Percentiles rank a stretch among this genome's conserved stretches.
These are phyloP conservation scores for Philereme transversata DNA, from an alignment of 2,888 invertebrate genomes.

Conservation along the genomic window DNA sequence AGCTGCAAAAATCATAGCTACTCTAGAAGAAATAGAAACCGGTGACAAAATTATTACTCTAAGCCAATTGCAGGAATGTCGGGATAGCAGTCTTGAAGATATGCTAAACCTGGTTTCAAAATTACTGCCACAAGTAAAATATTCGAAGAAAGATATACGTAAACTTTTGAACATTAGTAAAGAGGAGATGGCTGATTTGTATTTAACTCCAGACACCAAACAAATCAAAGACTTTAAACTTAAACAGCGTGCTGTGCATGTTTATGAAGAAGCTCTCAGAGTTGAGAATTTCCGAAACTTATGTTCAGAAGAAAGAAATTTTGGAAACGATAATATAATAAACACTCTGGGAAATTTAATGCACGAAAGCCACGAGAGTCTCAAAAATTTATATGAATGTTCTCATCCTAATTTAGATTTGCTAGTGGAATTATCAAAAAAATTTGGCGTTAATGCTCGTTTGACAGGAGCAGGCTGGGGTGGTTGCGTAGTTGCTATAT, in stretches of 20 bases:
- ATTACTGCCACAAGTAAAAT: constrained; percentile 86
- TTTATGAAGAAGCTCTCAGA: constrained; percentile 94
- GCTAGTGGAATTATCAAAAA: constrained; percentile 89
- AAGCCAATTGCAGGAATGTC: constrained; percentile 88
- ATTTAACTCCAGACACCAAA: constrained; percentile 80
- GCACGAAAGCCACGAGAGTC: constrained; percentile 94
- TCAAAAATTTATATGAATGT: constrained; percentile 94
- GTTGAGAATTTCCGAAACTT: constrained; percentile 90
- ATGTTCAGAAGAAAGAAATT: constrained; percentile 73
- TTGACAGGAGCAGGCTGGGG: constrained; percentile 99
- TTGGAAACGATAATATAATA: constrained; percentile 65
- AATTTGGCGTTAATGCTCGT: constrained; percentile 91
- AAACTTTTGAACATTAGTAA: constrained; percentile 83
- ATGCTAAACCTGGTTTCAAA: constrained; percentile 88
- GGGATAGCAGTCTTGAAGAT: constrained; percentile 85
- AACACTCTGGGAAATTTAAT: constrained; percentile 90
- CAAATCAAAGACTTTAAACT: constrained; percentile 91
- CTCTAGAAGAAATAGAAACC: constrained; percentile 62
- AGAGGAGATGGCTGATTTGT: constrained; percentile 83
- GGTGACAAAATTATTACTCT: constrained; percentile 88
- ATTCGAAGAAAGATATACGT: constrained; percentile 88
- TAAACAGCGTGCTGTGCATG: constrained; percentile 94
- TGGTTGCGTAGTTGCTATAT: constrained; percentile 96
- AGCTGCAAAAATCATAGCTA: constrained; percentile 90
- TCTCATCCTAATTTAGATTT: constrained; percentile 94